phyloP scores from a whole-genome alignment of 2,113 vertebrate species.

The Dermatemys mawii region DNA sequence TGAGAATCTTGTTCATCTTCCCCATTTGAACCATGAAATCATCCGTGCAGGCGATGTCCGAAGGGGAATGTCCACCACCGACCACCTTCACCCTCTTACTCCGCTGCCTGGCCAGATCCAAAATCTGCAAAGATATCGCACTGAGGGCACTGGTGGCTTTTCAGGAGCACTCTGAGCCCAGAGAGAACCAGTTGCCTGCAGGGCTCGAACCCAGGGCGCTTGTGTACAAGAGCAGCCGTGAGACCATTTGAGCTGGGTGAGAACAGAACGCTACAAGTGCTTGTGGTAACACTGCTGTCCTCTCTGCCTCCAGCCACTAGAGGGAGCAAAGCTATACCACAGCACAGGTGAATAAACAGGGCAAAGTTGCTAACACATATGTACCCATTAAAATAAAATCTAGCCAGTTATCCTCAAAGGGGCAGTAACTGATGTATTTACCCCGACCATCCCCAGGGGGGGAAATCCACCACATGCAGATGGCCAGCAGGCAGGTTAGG shows the following conservation, averaged over 20 bases:
- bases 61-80: conserved; percentile 79
- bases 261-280: rapidly evolving
- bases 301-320: background rate
- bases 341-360: background rate
- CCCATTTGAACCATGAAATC: conserved; percentile 83
- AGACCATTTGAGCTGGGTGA: background rate
- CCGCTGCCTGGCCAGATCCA: conserved; percentile 75
- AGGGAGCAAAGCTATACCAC: background rate
- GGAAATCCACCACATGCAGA: background rate
- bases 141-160: rapidly evolving
- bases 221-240: background rate
- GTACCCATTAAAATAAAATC: background rate
- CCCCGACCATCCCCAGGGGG: background rate
- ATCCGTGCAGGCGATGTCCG: conserved; percentile 79
- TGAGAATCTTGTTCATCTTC: conserved; percentile 78
- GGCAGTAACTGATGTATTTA: background rate
- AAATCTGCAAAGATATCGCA: conserved; percentile 66
- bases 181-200: background rate
- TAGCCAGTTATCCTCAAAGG: background rate
- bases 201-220: background rate
- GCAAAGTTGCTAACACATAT: background rate
- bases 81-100: conserved; percentile 79
- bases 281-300: background rate
- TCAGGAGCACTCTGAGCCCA: background rate
- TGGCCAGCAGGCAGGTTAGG: background rate